Percentiles rank a stretch among this genome's conserved stretches.
phyloP scores from a whole-genome alignment of 2,797 vertebrate genomes.

The Alauda arvensis region DNA sequence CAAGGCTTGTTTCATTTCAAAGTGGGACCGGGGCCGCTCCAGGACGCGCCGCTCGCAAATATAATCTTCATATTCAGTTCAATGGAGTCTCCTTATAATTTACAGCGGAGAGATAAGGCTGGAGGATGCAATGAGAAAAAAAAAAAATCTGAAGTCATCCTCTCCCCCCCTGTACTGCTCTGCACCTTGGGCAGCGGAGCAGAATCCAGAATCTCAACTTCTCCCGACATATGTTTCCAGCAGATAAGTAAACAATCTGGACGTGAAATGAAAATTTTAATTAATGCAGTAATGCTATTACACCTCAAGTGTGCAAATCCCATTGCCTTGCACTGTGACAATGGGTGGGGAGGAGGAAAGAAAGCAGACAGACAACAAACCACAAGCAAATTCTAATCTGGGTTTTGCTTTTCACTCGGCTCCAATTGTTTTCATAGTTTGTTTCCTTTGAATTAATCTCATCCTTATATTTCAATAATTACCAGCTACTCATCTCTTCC shows the following conservation, averaged over 20 bases:
- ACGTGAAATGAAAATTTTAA: conserved; percentile 95
- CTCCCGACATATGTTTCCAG: conserved; percentile 95
- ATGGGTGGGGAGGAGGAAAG: conserved; percentile 59
- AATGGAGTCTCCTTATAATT: conserved; percentile 94
- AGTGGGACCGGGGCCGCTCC: conserved; percentile 84
- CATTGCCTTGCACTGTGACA: conserved; percentile 78
- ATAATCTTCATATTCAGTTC: conserved; percentile 90
- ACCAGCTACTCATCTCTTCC: conserved; percentile 57
- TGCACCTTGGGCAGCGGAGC: conserved; percentile 97
- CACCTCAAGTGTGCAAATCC: conserved; percentile 90
- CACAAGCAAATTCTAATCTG: conserved; percentile 75
- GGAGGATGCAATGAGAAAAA: conserved; percentile 85
- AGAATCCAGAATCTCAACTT: conserved; percentile 95
- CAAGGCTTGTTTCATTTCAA: conserved; percentile 80
- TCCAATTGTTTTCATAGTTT: conserved; percentile 75
- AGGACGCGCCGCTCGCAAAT: conserved; percentile 81
- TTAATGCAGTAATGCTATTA: conserved; percentile 95
- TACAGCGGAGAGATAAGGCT: conserved; percentile 90
- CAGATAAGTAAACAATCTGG: conserved; percentile 99
- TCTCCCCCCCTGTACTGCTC: conserved; percentile 78
- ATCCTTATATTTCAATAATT: conserved; percentile 70
- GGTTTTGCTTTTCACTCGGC: conserved; percentile 63
- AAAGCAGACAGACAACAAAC: conserved; percentile 65
- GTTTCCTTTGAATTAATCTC: conserved; percentile 74
- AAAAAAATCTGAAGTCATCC: conserved; percentile 75